phyloP scores from a whole-genome alignment of 2,113 vertebrate species.

The Marmota flaviventris region DNA sequence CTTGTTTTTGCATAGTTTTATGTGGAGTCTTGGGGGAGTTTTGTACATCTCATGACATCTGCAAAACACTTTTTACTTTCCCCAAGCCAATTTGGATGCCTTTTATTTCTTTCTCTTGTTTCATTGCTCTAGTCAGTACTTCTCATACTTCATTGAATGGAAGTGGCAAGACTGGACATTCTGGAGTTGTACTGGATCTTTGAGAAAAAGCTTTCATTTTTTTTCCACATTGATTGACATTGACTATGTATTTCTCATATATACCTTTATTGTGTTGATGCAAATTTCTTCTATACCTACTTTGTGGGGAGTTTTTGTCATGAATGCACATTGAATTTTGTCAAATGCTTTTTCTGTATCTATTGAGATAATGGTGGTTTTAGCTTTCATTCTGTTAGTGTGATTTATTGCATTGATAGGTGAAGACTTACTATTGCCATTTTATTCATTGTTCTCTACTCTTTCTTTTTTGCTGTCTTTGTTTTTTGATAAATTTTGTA shows the following conservation, averaged over 20 bases:
- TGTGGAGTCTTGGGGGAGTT: neutral
- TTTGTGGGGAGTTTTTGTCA: neutral
- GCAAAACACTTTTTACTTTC: neutral
- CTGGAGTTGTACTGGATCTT: too few species aligned
- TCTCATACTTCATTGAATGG: neutral
- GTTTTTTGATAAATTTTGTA: neutral
- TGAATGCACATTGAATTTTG: neutral
- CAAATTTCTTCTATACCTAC: neutral
- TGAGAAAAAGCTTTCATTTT: neutral
- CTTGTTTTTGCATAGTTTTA: neutral
- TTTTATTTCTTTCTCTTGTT: neutral
- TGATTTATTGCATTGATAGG: neutral
- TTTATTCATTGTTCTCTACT: neutral
- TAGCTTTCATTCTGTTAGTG: neutral
- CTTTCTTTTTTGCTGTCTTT: neutral
- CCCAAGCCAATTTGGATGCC: neutral
- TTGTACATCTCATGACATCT: neutral
- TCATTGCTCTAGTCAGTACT: neutral
- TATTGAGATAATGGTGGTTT: neutral
- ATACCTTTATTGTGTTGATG: neutral
- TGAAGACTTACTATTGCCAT: neutral
- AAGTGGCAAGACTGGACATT: neutral
- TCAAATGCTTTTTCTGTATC: neutral
- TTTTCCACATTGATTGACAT: neutral
- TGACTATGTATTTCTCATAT: neutral